Conservation (phyloP, 2,797 vertebrate species). For the Hapalemur alaotrensis region DNA sequence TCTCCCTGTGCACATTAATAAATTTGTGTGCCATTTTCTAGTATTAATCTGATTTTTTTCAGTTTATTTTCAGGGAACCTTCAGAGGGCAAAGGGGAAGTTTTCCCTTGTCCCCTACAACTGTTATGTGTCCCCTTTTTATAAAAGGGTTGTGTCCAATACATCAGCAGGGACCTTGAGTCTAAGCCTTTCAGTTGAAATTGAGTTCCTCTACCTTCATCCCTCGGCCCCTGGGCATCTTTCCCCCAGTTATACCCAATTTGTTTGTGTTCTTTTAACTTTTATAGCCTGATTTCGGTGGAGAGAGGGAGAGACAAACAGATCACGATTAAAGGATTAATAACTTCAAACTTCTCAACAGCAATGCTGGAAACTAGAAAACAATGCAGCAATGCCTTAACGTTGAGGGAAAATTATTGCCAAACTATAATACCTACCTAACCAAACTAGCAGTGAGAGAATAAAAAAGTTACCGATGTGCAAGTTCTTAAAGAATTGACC, state of each 20-base stretch:
- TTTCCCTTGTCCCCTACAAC: neutral
- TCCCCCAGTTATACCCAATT: neutral
- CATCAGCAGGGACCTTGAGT: neutral
- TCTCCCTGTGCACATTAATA: neutral
- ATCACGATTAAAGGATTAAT: neutral
- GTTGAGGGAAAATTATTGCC: neutral
- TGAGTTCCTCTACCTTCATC: neutral
- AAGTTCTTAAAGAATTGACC: neutral
- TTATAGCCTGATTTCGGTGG: neutral
- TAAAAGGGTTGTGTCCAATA: neutral
- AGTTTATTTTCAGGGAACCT: neutral
- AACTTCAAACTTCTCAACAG: neutral
- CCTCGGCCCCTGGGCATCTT: neutral
- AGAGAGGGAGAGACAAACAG: neutral
- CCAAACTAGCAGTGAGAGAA: neutral
- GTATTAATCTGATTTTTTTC: neutral
- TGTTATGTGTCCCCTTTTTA: neutral
- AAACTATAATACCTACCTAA: neutral
- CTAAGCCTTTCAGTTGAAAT: neutral
- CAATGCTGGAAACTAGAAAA: neutral
- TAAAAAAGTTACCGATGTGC: neutral
- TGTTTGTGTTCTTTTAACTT: neutral
- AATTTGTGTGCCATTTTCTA: neutral
- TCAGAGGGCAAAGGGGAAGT: neutral
- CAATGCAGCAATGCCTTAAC: neutral